phyloP scores from a whole-genome alignment of 2,797 vertebrate species.

The Pantherophis vulpinus region DNA sequence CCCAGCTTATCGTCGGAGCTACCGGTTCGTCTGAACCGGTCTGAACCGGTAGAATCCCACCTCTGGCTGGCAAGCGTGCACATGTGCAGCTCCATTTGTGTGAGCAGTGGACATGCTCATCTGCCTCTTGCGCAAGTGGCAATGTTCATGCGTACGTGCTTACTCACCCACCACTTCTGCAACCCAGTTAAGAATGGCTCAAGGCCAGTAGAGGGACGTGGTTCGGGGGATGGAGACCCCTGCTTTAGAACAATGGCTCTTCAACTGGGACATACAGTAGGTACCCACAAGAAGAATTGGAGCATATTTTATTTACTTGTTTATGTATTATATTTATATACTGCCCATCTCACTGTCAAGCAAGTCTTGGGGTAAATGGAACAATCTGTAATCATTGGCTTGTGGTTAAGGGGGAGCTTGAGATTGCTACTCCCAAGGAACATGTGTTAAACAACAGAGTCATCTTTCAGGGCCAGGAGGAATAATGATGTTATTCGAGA shows the following conservation, averaged over 20 bases:
- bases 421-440: neutral
- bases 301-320: neutral
- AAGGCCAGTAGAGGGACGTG: neutral
- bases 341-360: neutral
- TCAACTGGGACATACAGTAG: neutral
- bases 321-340: neutral
- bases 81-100: neutral
- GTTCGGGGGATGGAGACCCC: neutral
- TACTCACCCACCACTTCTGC: neutral
- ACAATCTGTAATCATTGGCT: neutral
- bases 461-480: neutral
- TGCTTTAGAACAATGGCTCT: neutral
- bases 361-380: neutral
- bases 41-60: too few relatives aligned
- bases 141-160: fast-evolving
- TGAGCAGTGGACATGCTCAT: neutral
- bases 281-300: neutral
- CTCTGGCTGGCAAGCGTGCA: neutral
- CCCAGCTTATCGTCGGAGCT: too few relatives aligned
- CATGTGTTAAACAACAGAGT: neutral
- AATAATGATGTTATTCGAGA: neutral
- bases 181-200: neutral
- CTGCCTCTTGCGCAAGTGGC: neutral
- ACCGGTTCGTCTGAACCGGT: fast-evolving
- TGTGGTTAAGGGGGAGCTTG: neutral